Evolutionary conservation across 2,797 vertebrate genomes (phyloP), one percentile per base, ranked within the genome.

Genomic region (Myotis planiceps): DNA sequence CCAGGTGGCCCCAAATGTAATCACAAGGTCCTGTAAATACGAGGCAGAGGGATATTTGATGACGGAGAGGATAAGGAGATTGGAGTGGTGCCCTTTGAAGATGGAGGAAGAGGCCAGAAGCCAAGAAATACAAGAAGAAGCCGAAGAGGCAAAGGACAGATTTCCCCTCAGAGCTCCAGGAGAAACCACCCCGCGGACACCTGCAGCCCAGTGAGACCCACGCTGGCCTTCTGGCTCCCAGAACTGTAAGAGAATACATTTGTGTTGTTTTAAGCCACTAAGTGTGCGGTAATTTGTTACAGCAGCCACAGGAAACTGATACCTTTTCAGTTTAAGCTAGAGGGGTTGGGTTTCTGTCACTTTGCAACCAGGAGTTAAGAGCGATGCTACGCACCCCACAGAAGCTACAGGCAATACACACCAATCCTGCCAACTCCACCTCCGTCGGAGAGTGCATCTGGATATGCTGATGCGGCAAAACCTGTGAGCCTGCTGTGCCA

Each of bases 401-500:
- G 65, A 63, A 72, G 72, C 79, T 4, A 2, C 51, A 1, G 0
- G 2, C 10, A 5, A 27, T 0, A 0, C 29, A 34, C 29, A 16
- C 63, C 12, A 4, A 2, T 32, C 55, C 34, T 34, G 42, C 19
- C 34, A 6, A 13, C 34, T 32, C 81, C 0, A 0, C 15, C 21
- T 32, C n/a, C 25, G 5, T 0, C 60, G 0, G 15, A 9, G 53
- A 14, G 53, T 4, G 3, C 21, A 1, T 14, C 25, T 2, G 2
- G 68, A 14, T 5, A 5, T 0, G 9, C 5, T 2, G n/a, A 39
- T 0, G 4, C 1, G 25, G 71, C 27, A 29, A 42, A 74, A 34
- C 2, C 7, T 9, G 16, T 1, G 37, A 16, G 55, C 2, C 4
- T 0, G 4, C 34, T 0, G 5, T 3, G 71, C 34, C 2, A 1